These are phyloP conservation scores for Setophaga coronata DNA, from an alignment of 2,113 vertebrate genomes.

Conservation along the genomic window DNA sequence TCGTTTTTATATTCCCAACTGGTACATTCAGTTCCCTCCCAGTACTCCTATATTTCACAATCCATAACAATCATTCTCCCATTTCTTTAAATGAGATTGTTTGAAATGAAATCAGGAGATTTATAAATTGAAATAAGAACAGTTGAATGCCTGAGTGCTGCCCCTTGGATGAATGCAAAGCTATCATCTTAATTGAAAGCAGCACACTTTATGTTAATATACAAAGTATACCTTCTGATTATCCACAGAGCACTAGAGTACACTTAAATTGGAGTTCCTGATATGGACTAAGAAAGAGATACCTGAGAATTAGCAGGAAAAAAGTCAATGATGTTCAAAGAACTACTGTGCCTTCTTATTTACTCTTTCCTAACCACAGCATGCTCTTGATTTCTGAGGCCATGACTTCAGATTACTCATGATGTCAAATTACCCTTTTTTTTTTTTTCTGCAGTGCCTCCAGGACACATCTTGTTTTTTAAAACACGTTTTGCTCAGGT, in stretches of 20 bases:
- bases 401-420: background rate
- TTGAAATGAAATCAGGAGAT: constrained; percentile 1
- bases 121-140: background rate
- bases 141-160: background rate
- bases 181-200: background rate
- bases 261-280: background rate
- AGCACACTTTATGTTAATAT: background rate
- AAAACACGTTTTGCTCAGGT: background rate
- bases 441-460: background rate
- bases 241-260: background rate
- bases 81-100: constrained; percentile 5
- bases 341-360: background rate
- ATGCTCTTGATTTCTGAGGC: background rate
- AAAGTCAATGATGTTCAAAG: background rate
- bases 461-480: background rate
- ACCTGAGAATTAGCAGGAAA: background rate
- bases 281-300: background rate
- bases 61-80: background rate
- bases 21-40: constrained; percentile 35
- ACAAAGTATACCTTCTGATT: background rate
- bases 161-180: background rate
- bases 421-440: background rate
- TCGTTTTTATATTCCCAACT: constrained; percentile 27
- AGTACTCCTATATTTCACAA: background rate
- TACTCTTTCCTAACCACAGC: background rate